These are phyloP conservation scores for Acanthurus tractus DNA, from an alignment of 2,797 vertebrate species.

Conservation along the genomic window DNA sequence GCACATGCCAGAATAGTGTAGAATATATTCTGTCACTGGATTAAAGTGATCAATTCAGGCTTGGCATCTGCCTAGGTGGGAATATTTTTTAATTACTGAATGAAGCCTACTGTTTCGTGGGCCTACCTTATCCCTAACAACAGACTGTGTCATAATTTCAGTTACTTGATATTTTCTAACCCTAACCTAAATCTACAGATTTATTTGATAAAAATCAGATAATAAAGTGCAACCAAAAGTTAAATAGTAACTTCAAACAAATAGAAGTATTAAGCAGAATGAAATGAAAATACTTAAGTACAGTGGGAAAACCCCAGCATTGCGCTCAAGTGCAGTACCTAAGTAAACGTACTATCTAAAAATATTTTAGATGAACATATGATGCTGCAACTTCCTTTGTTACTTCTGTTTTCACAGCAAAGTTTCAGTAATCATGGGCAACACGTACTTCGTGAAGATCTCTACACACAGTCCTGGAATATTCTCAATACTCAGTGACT, in stretches of 20 bases:
- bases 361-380: too few species aligned
- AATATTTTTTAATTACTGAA: not conserved
- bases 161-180: not conserved
- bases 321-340: not conserved
- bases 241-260: not conserved
- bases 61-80: not conserved
- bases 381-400: not conserved
- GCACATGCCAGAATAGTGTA: not conserved
- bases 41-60: not conserved
- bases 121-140: too few species aligned
- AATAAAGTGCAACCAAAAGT: not conserved
- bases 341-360: not conserved
- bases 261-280: not conserved
- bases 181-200: not conserved
- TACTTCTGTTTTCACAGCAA: not conserved
- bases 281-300: not conserved
- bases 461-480: not conserved
- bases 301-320: not conserved
- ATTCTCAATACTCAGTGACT: not conserved
- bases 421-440: not conserved
- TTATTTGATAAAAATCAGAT: too few species aligned
- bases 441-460: not conserved
- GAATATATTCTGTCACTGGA: not conserved
- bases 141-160: not conserved
- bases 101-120: not conserved